Evolutionary conservation across 2,113 vertebrate species (phyloP).

Genomic region (Marcusenius ussheri): DNA sequence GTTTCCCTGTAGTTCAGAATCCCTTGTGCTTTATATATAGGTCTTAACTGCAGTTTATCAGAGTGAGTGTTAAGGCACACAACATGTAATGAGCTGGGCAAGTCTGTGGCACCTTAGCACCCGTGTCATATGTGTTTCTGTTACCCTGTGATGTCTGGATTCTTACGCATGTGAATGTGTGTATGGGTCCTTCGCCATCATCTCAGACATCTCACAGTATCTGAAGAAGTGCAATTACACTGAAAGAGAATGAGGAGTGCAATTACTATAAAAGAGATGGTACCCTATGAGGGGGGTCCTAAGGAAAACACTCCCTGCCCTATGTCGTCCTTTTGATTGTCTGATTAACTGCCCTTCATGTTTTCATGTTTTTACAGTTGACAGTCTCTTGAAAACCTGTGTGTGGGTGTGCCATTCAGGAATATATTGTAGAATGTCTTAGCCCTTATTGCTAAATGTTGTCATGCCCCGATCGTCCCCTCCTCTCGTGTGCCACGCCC

Average conservation of each 20-base stretch:
- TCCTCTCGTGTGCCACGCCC: too few species aligned
- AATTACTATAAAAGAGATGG: too few species aligned
- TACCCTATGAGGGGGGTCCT: neutral
- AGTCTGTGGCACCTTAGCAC: neutral
- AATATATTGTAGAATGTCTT: neutral
- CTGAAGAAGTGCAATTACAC: neutral
- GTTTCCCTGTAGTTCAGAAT: conserved; percentile 12
- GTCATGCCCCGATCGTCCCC: too few species aligned
- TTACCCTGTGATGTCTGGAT: neutral
- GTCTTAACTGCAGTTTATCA: neutral
- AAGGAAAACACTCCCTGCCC: neutral
- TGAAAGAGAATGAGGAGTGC: neutral
- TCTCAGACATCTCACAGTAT: neutral
- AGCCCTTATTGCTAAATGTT: neutral
- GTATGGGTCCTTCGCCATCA: neutral
- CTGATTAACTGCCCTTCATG: neutral
- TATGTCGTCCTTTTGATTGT: neutral
- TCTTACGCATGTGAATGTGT: neutral
- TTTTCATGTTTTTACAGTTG: neutral
- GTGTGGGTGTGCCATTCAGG: neutral
- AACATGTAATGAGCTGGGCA: neutral
- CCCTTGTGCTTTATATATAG: neutral
- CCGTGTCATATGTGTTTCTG: neutral
- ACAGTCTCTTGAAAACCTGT: neutral
- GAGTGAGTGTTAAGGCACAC: neutral